Evolutionary conservation across 2,888 invertebrate genomes (phyloP), one percentile per base, ranked within the genome.

Genomic region (Caradrina kadenii): DNA sequence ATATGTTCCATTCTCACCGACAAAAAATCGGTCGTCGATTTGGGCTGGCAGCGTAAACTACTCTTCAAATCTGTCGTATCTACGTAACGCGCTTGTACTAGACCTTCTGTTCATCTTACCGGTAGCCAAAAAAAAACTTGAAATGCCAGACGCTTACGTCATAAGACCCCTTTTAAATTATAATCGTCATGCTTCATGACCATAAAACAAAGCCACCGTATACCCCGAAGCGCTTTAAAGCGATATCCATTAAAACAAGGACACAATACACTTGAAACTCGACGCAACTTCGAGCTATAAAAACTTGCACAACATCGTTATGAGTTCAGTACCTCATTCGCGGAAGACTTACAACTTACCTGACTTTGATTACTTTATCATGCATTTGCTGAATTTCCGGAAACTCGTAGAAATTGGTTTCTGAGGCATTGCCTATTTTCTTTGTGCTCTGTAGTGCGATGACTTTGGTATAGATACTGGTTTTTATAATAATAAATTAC

Each of bases 251-350:
- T 81, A 79, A 78, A 82, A 79, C 76, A 60, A 71, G 64, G 54
- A 75, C 58, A 63, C 66, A 54, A 59, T 70, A 78, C 70, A 68
- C 49, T 68, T 39, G 45, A 54, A 81, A 62, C 63, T 73, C 67
- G 60, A 65, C 63, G 56, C 50, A 50, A 78, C 63, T 63, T 45
- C 21, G 62, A 54, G 65, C 63, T 81, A 76, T 76, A 83, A 83
- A 83, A 81, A 83, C 72, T 82, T 79, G 19, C 56, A 69, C 63
- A 81, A 83, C 69, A 69, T 63, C 64, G 56, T 78, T 78, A 81
- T 81, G 81, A 76, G 76, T 70, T 75, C 56, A 50, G 60, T 79
- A 75, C 73, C 76, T 81, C 63, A 73, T 70, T 59, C 69, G 59
- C 50, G 15, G 62, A 83, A 72, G 75, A 67, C 77, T 82, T 69